phyloP scores from a whole-genome alignment of 2,888 invertebrate genomes.

The Polyommatus icarus region DNA sequence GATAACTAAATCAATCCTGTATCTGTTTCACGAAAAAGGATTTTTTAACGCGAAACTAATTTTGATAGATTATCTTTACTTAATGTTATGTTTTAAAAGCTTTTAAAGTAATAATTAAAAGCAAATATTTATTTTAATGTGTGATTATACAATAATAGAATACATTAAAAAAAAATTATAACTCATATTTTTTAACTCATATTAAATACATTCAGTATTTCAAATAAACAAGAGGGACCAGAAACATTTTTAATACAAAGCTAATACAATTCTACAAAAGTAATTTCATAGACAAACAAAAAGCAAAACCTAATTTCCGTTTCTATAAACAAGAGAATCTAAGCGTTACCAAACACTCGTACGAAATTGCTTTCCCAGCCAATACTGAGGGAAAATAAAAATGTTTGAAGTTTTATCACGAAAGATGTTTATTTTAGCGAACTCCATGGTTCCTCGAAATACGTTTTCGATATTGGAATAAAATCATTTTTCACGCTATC shows the following conservation, averaged over 20 bases:
- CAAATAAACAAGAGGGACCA: not conserved
- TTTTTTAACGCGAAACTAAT: slow-evolving; percentile 23
- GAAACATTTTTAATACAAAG: not conserved
- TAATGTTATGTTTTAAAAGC: not conserved
- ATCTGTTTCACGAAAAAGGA: not conserved
- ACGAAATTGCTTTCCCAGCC: slow-evolving; percentile 59
- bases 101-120: not conserved
- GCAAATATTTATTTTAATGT: not conserved
- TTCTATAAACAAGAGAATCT: slow-evolving; percentile 56
- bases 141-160: too few relatives aligned
- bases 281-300: slow-evolving; percentile 41
- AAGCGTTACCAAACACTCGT: slow-evolving; percentile 52
- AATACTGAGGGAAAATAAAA: slow-evolving; percentile 44
- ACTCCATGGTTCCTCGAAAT: slow-evolving; percentile 29
- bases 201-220: not conserved
- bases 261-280: slow-evolving; percentile 28
- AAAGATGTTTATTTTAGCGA: slow-evolving; percentile 31
- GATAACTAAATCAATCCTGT: slow-evolving; percentile 23
- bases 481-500: slow-evolving; percentile 31
- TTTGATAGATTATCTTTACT: not conserved
- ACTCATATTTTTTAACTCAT: not conserved
- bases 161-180: not conserved
- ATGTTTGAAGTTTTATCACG: slow-evolving; percentile 31
- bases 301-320: slow-evolving; percentile 48
- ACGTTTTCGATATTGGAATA: slow-evolving; percentile 29